Base-by-base conservation (phyloP, 2,113 vertebrate species). In the Ciconia stormi region DNA sequence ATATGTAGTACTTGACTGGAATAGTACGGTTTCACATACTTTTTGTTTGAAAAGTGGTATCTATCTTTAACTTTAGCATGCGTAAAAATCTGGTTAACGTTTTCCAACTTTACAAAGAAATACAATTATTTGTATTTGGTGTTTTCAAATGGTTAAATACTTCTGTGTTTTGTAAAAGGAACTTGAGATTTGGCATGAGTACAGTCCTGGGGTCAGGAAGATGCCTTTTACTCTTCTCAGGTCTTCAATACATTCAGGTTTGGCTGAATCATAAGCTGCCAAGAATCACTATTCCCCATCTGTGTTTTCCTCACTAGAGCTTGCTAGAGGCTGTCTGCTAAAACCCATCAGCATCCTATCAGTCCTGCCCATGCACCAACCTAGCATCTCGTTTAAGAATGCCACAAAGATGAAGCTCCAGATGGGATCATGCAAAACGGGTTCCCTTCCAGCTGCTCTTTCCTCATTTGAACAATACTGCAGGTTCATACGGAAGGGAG, bases 351-450 rank as follows among this genome's bases (percentile, higher is more conserved):
- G 77, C 81, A 94, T 95, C 47, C 81, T 85, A 82, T 94, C 94
- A 90, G 94, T 82, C 84, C 93, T 95, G 78, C 73, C 73, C 71
- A 80, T 95, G 84, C 46, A 93, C 84, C 58, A 96, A 79, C 53
- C 58, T 38, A 90, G 53, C 81, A 82, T 93, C 74, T 96, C 6
- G 0, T 91, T 95, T 95, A 94, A 94, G 73, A 53, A 73, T 95
- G 93, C 81, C 93, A 94, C 87, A 67, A 69, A 85, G 81, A 89
- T 82, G 78, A 82, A 85, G n/a, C 87, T 97, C 89, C 96, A 95
- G 93, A 96, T 95, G 97, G 95, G 93, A 97, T 85, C 81, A 95
- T 66, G 78, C 50, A 95, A 95, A 95, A 90, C 93, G 85, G 91
- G 67, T 85, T 95, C 38, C 34, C 52, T 89, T 95, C 89, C 93